These are phyloP conservation scores for Drosophila sucinea DNA, from an alignment of 1,140 invertebrate species.

Conservation along the genomic window DNA sequence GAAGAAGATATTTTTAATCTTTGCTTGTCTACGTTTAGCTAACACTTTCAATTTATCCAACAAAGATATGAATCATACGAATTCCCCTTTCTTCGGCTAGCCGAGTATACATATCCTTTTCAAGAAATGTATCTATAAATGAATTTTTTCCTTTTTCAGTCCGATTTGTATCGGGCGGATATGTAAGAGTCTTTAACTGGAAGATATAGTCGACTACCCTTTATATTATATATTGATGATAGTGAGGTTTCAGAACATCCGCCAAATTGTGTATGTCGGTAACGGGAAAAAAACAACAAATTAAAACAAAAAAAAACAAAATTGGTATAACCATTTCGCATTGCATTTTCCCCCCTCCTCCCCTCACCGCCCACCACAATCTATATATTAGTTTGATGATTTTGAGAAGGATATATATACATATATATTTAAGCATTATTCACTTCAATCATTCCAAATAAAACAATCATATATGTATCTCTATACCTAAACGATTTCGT, in stretches of 20 bases:
- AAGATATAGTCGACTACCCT: neutral
- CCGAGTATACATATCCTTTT: constrained; percentile 46
- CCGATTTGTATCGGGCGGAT: constrained; percentile 2
- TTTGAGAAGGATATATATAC: constrained; percentile 33
- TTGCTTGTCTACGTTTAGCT: neutral
- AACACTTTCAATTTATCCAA: neutral
- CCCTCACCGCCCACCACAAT: neutral
- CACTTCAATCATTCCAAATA: constrained; percentile 63
- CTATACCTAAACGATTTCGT: constrained; percentile 69
- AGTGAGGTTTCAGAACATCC: constrained; percentile 15
- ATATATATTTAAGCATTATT: constrained; percentile 26
- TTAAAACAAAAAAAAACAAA: no score
- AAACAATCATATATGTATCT: constrained; percentile 69
- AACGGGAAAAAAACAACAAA: neutral
- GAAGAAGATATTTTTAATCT: neutral
- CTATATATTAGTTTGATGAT: constrained; percentile 7
- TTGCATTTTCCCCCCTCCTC: neutral
- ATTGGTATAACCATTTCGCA: neutral
- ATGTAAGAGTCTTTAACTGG: neutral
- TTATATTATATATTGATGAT: neutral
- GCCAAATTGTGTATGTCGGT: constrained; percentile 2
- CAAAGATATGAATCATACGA: constrained; percentile 10
- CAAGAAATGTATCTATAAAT: constrained; percentile 15
- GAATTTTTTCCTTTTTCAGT: neutral
- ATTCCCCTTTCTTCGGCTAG: constrained; percentile 33